Percentiles rank a stretch among this genome's conserved stretches.
phyloP scores from a whole-genome alignment of 2,113 vertebrate genomes.

The Corythoichthys haematopterus region DNA sequence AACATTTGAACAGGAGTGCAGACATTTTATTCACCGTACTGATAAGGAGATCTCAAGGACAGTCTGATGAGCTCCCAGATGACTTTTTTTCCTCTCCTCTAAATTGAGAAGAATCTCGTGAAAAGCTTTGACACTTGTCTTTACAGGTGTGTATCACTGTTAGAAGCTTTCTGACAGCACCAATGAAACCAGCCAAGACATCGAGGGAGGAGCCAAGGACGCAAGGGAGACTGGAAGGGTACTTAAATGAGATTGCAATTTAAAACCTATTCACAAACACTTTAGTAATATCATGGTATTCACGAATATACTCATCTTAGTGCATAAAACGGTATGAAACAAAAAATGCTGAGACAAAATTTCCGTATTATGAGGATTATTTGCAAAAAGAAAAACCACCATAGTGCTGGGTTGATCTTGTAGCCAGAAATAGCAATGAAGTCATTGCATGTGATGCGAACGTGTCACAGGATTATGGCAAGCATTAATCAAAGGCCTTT shows the following conservation, averaged over 20 bases:
- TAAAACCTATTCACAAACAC: background rate
- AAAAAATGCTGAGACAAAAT: constrained; percentile 4
- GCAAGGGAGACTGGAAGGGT: background rate
- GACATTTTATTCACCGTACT: constrained; percentile 6
- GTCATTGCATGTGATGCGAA: background rate
- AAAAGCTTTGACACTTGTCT: constrained; percentile 65
- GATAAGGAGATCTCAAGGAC: constrained; percentile 24
- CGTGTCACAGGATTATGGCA: background rate
- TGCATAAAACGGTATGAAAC: constrained; percentile 33
- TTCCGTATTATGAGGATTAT: background rate
- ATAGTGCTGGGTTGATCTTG: background rate
- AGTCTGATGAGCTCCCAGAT: constrained; percentile 19
- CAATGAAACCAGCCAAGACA: constrained; percentile 43
- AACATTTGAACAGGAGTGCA: background rate
- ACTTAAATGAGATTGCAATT: background rate
- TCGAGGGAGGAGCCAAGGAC: background rate
- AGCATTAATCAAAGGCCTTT: background rate
- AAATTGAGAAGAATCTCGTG: constrained; percentile 37
- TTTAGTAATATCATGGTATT: constrained; percentile 15
- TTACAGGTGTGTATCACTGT: constrained; percentile 59
- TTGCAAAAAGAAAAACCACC: constrained; percentile 12
- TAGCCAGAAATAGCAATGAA: background rate
- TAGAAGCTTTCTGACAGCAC: constrained; percentile 50
- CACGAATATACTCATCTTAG: constrained; percentile 13
- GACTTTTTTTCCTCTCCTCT: constrained; percentile 1